phyloP scores from a whole-genome alignment of 2,888 invertebrate genomes.

The Sarcophaga caerulescens region DNA sequence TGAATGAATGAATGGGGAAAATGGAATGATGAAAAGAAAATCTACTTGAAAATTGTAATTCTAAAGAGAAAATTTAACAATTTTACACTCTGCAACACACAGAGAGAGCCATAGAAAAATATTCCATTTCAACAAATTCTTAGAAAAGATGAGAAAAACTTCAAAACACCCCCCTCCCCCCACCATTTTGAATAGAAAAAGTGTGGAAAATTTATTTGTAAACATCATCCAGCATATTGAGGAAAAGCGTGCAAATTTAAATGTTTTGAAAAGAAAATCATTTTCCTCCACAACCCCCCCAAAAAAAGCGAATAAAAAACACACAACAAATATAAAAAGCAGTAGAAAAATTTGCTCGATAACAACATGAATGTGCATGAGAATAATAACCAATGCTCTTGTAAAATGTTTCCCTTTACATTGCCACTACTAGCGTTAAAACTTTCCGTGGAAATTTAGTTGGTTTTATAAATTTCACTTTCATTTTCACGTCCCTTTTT shows the following conservation, averaged over 20 bases:
- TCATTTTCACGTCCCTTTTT: too few species aligned
- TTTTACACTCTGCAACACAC: neutral
- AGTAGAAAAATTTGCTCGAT: too few species aligned
- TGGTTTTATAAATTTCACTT: too few species aligned
- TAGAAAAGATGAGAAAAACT: neutral
- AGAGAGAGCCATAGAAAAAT: neutral
- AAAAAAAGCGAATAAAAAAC: too few species aligned
- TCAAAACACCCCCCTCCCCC: neutral
- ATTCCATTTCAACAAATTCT: constrained; percentile 8
- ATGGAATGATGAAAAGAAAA: neutral
- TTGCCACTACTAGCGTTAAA: too few species aligned
- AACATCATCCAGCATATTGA: too few species aligned
- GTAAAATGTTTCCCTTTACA: too few species aligned
- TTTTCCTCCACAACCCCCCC: neutral
- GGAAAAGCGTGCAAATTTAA: too few species aligned
- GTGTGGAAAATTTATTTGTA: neutral
- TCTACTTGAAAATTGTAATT: constrained; percentile 11
- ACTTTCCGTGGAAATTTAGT: too few species aligned
- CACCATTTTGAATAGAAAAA: neutral
- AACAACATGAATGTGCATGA: too few species aligned
- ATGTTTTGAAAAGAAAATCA: neutral
- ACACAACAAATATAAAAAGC: too few species aligned
- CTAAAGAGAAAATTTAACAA: constrained; percentile 4
- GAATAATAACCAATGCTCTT: too few species aligned
- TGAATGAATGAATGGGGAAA: neutral